Conservation (phyloP, 2,113 vertebrate genomes). For the Tragulus kanchil region DNA sequence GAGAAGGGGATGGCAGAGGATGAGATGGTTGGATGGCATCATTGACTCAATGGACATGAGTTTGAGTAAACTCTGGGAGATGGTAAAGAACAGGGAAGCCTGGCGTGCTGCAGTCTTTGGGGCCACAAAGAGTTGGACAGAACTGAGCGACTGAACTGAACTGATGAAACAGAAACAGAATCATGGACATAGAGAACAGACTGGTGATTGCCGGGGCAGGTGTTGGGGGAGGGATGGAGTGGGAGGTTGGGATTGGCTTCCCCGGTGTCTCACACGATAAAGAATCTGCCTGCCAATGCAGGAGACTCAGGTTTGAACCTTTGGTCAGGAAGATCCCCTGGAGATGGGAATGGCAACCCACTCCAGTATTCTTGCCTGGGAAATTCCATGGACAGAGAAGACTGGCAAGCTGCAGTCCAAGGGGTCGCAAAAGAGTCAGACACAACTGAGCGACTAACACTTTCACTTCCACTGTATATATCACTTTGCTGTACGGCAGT, state of each 20-base stretch:
- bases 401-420: neutral
- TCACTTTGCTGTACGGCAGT: neutral
- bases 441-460: neutral
- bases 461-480: neutral
- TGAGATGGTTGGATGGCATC: too few species aligned
- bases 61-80: too few species aligned
- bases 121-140: too few species aligned
- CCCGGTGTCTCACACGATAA: neutral
- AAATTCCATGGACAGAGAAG: neutral
- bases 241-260: neutral
- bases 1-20: too few species aligned
- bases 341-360: neutral
- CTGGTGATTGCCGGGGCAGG: neutral
- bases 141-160: too few species aligned
- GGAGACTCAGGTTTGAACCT: neutral
- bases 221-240: neutral
- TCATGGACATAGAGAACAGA: neutral
- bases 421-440: neutral
- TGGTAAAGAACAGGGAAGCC: too few species aligned
- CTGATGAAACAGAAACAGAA: neutral
- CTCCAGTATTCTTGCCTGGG: neutral
- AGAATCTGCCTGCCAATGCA: neutral
- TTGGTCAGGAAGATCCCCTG: neutral
- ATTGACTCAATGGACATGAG: too few species aligned
- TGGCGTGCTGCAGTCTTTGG: too few species aligned